Evolutionary conservation across 2,113 vertebrate genomes (phyloP), one percentile per base, ranked within the genome.

Genomic region (Craseonycteris thonglongyai): DNA sequence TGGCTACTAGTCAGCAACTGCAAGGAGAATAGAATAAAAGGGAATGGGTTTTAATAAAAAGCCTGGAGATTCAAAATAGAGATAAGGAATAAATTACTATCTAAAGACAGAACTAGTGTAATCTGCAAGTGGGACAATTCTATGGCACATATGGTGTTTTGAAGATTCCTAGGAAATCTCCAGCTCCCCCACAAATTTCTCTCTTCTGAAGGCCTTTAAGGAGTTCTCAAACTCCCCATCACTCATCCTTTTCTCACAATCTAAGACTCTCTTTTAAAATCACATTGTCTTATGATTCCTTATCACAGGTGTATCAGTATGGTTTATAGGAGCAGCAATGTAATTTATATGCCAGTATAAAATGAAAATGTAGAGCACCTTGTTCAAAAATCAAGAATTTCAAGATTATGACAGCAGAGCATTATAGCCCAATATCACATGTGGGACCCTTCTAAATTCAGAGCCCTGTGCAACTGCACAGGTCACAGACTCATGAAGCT

Each of bases 81-180:
- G 84, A 94, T 81, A 95, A 94, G 75, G 47, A 92, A 85, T 63
- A 84, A 93, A 90, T 80, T 72, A 63, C 42, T 83, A 35, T 58
- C n/a, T 82, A 94, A 91, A 95, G 59, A 49, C 65, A 84, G 59
- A n/a, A 24, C 59, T 56, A 16, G n/a, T 47, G 2, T 61, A 61
- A 49, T 24, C 26, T 93, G 24, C 30, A 83, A 59, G 75, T 49
- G 14, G 38, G 12, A 88, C 80, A 83, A 90, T 87, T 65, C 75
- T 42, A 38, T 7, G 13, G 22, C 21, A n/a, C 3, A 7, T 4
- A 42, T 42, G 40, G 11, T 59, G 4, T 68, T 68, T 59, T 59
- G n/a, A 38, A 75, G 45, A 42, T 58, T 66, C 40, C 47, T 51
- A 86, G 47, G 33, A 83, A 81, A 80, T 18, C 14, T 30, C 28